Conservation (phyloP, 2,888 invertebrate genomes). For the Ecliptopera silaceata region DNA sequence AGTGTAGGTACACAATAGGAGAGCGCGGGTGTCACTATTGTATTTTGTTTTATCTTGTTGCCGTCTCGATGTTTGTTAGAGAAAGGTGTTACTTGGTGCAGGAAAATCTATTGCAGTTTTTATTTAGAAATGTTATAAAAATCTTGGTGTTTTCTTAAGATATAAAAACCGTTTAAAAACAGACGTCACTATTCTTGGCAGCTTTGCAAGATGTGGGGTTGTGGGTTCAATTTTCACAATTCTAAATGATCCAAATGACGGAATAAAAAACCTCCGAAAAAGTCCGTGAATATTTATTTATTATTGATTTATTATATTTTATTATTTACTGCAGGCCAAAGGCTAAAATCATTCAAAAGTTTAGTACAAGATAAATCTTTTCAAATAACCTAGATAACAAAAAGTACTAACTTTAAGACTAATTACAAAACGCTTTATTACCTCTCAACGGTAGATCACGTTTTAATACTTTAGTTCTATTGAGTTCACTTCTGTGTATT, state of each 20-base stretch:
- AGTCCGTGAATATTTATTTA: too few species aligned
- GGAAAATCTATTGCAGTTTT: slow-evolving; percentile 4
- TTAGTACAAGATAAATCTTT: too few species aligned
- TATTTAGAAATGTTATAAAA: neutral
- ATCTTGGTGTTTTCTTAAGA: too few species aligned
- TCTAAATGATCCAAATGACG: too few species aligned
- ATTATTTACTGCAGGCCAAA: too few species aligned
- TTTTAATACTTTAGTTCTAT: slow-evolving; percentile 10
- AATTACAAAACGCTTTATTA: slow-evolving; percentile 17
- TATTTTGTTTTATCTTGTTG: slow-evolving; percentile 53
- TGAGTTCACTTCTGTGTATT: slow-evolving; percentile 54
- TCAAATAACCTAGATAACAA: slow-evolving; percentile 3
- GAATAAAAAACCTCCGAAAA: too few species aligned
- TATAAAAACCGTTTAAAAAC: too few species aligned
- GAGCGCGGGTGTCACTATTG: slow-evolving; percentile 43
- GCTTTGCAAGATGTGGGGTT: too few species aligned
- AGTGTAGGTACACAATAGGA: slow-evolving; percentile 48
- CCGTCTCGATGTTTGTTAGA: slow-evolving; percentile 36
- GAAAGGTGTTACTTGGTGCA: slow-evolving; percentile 19
- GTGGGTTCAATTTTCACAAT: too few species aligned
- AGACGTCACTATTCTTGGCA: too few species aligned
- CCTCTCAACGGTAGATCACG: slow-evolving; percentile 16
- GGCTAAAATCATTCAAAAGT: too few species aligned
- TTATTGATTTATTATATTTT: too few species aligned
- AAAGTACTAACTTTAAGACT: slow-evolving; percentile 1